A percentile compares a stretch with the other conserved stretches of the same genome.
Evolutionary conservation across 2,888 invertebrate species (phyloP).

Genomic region (Lithophane socia): DNA sequence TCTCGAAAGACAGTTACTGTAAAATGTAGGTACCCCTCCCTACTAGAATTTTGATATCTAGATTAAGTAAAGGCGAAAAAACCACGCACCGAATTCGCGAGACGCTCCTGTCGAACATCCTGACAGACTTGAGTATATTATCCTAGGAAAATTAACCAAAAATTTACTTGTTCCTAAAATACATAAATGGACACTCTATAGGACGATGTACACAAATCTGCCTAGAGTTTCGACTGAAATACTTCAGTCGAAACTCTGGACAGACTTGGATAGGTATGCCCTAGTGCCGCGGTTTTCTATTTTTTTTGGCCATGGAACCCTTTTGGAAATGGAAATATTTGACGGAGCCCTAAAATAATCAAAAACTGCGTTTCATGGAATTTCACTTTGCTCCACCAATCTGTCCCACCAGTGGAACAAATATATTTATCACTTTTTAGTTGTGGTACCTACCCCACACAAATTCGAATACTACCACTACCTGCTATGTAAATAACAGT

Average conservation of each 20-base stretch:
- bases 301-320: too few relatives aligned
- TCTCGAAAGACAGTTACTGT: background rate
- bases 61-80: background rate
- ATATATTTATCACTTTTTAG: too few relatives aligned
- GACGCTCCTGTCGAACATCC: background rate
- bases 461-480: too few relatives aligned
- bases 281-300: too few relatives aligned
- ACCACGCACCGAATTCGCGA: background rate
- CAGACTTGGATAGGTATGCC: background rate
- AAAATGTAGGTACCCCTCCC: background rate
- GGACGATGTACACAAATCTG: background rate
- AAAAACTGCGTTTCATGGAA: too few relatives aligned
- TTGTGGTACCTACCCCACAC: too few relatives aligned
- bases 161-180: background rate
- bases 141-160: background rate
- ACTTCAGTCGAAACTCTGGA: background rate
- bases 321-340: too few relatives aligned
- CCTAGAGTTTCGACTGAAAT: too few relatives aligned
- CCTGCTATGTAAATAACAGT: too few relatives aligned
- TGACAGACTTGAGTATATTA: background rate
- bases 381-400: too few relatives aligned
- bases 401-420: too few relatives aligned
- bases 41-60: background rate
- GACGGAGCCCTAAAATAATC: too few relatives aligned
- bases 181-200: background rate